Conservation (phyloP, 2,888 invertebrate genomes). For the Cyrtodaria siliqua region DNA sequence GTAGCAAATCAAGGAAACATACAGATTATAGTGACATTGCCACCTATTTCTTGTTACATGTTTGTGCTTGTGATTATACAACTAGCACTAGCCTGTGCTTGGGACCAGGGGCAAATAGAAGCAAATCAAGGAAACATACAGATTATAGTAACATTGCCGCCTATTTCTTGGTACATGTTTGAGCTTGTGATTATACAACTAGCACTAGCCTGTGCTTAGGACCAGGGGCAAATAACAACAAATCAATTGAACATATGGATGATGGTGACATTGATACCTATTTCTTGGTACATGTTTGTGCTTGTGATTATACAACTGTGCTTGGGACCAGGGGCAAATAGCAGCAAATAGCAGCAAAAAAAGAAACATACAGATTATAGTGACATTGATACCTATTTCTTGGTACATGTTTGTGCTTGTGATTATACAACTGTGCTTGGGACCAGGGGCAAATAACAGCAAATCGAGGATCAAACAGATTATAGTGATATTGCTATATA, state of each 20-base stretch:
- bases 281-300: constrained; percentile 23
- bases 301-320: constrained; percentile 15
- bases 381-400: background rate
- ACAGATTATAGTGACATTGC: no score
- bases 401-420: no score
- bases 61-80: no score
- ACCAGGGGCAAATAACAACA: constrained; percentile 7
- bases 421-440: constrained; percentile 15
- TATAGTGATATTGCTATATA: background rate
- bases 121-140: no score
- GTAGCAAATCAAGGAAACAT: no score
- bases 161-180: constrained; percentile 20
- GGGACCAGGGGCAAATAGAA: no score
- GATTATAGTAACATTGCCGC: background rate
- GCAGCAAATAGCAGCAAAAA: background rate
- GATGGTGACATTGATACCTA: background rate
- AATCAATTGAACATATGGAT: no score
- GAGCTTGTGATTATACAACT: background rate
- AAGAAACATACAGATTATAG: background rate
- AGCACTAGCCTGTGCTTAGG: constrained; percentile 23
- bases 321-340: constrained; percentile 16
- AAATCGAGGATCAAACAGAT: no score
- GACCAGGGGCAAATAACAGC: background rate
- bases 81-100: no score
- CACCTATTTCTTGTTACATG: no score